Evolutionary conservation across 1,140 invertebrate species (phyloP).

Genomic region (Trichoplusia ni): DNA sequence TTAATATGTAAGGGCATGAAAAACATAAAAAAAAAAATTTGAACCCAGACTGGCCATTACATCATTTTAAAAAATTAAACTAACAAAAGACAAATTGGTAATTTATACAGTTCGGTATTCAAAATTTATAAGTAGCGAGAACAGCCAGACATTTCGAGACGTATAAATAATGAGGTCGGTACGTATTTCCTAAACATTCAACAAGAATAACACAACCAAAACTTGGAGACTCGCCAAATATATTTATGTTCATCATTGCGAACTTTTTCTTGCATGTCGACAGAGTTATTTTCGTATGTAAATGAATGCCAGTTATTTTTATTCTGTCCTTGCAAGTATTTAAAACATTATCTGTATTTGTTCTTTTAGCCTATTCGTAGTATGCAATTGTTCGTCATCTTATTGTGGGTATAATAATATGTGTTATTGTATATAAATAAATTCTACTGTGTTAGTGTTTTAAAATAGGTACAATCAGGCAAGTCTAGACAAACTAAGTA

Average conservation of each 20-base stretch:
- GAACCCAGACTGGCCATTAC: no score
- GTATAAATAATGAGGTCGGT: conserved; percentile 18
- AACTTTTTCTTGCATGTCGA: conserved; percentile 16
- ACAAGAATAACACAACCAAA: conserved; percentile 7
- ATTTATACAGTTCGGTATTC: no score
- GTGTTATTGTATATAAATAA: no score
- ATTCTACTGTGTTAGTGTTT: no score
- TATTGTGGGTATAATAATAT: no score
- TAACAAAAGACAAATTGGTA: no score
- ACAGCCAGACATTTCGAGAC: neutral
- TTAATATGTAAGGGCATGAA: no score
- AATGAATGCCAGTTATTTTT: neutral
- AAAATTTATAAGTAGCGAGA: conserved; percentile 1
- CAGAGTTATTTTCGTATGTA: conserved; percentile 3
- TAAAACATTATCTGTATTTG: neutral
- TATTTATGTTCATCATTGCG: conserved; percentile 20
- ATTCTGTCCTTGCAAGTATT: neutral
- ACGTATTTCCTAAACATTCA: conserved; percentile 25
- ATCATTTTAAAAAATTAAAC: no score
- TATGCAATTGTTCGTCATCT: no score
- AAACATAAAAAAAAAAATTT: no score
- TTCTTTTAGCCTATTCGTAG: neutral
- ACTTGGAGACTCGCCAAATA: conserved; percentile 11
- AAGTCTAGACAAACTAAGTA: no score
- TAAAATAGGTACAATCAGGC: no score